Base-by-base conservation (phyloP, 2,113 vertebrate species). In the Mesitornis unicolor region DNA sequence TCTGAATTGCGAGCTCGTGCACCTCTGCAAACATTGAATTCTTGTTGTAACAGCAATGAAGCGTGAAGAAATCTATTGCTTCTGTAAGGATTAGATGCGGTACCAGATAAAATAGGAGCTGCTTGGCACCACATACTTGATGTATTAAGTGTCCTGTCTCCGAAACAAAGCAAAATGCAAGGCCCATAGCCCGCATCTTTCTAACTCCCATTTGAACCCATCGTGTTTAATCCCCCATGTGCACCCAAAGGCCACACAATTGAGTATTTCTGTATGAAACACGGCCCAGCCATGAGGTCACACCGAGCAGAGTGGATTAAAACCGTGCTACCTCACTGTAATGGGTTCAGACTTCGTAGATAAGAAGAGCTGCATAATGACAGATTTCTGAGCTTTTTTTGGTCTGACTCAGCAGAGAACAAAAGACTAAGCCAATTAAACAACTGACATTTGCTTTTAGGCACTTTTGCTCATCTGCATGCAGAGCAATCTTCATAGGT, bases 351-450 rank as follows among this genome's bases (percentile, higher is more conserved):
- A 2, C 85, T 26, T 40, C 56, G 4, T 13, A n/a, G 95, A 71
- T 68, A 78, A 92, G 83, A 87, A 84, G 84, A 90, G 88, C 90
- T 11, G 71, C 54, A 40, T 35, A 74, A 45, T 6, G 71, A 36
- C 73, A 24, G 64, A 48, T 84, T 31, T 40, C 77, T 47, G 87
- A 92, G 90, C 89, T 81, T 87, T 76, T 70, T 47, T n/a, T n/a
- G n/a, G 33, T 78, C 82, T 96, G 93, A 88, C 73, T 93, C 80
- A 73, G 79, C 90, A 94, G 63, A 75, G 65, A 90, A 94, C 87
- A 92, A 93, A 94, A 35, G 80, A 45, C 74, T 74, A 71, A 97
- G 93, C 64, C 95, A 71, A 74, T 86, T 76, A 79, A 70, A 68
- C 60, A 48, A 40, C 51, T 48, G 89, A 6, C 91, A 80, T 70